phyloP scores from a whole-genome alignment of 2,797 vertebrate species.

The Rhynchotus rufescens region DNA sequence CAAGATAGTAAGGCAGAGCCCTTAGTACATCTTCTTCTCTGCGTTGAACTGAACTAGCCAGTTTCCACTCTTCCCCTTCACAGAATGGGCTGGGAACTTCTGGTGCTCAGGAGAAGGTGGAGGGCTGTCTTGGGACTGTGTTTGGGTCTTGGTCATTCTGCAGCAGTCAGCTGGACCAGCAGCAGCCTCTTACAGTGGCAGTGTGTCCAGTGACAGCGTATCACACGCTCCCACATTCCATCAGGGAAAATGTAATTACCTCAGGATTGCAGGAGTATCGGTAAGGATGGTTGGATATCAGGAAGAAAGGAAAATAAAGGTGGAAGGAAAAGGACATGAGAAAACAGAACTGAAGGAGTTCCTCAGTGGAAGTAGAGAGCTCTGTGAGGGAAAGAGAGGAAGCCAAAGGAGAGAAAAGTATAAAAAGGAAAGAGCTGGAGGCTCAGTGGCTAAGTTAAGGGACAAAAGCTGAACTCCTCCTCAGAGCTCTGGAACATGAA shows the following conservation, averaged over 20 bases:
- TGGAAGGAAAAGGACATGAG: not conserved
- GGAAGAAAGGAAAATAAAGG: not conserved
- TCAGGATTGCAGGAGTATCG: not conserved
- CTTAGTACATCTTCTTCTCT: rapidly evolving
- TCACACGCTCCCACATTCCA: rapidly evolving
- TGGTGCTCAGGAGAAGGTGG: not conserved
- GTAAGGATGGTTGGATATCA: not conserved
- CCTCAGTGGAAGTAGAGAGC: not conserved
- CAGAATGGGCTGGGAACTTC: not conserved
- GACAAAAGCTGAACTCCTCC: not conserved
- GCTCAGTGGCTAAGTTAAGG: not conserved
- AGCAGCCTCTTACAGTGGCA: not conserved
- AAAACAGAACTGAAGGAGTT: not conserved
- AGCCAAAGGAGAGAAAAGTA: not conserved
- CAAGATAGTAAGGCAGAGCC: not conserved
- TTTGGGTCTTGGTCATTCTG: not conserved
- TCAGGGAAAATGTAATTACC: not conserved
- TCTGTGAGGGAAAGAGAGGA: not conserved
- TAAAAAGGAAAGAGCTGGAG: not conserved
- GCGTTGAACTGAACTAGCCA: not conserved
- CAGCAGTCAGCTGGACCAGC: not conserved
- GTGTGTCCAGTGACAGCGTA: rapidly evolving
- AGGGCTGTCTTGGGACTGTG: rapidly evolving
- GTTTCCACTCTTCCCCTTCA: not conserved
- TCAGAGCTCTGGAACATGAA: not conserved